Percentiles rank a stretch among this genome's conserved stretches.
These are phyloP conservation scores for Apodemia zela DNA, from an alignment of 2,888 invertebrate species.

Conservation along the genomic window DNA sequence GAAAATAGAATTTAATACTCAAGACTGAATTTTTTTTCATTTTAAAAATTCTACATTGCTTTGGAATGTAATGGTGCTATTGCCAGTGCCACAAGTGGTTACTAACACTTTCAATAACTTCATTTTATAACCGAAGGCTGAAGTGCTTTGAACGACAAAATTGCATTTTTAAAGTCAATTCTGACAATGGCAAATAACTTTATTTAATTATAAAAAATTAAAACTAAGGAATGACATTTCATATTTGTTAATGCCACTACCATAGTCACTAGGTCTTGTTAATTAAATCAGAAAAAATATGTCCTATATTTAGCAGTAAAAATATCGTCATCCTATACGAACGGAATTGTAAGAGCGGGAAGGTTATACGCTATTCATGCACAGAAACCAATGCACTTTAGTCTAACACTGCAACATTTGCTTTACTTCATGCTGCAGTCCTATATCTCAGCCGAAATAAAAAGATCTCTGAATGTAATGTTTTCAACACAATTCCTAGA, in stretches of 20 bases:
- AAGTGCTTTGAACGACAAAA: too few species aligned
- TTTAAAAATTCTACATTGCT: too few species aligned
- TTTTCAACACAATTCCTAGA: conserved; percentile 39
- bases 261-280: background rate
- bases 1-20: too few species aligned
- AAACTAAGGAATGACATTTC: too few species aligned
- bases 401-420: conserved; percentile 42
- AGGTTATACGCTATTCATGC: conserved; percentile 42
- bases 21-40: too few species aligned
- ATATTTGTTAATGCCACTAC: background rate
- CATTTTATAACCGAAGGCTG: too few species aligned
- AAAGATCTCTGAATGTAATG: conserved; percentile 39
- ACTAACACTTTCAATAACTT: too few species aligned
- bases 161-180: too few species aligned
- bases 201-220: too few species aligned
- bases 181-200: too few species aligned
- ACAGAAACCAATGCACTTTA: conserved; percentile 38
- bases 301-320: background rate
- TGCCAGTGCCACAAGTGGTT: too few species aligned
- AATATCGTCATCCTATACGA: background rate
- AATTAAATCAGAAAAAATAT: background rate
- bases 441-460: conserved; percentile 47
- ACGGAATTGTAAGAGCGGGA: conserved; percentile 37
- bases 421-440: conserved; percentile 44
- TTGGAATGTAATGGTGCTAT: too few species aligned